Percentiles rank a stretch among this genome's conserved stretches.
phyloP scores from a whole-genome alignment of 2,113 vertebrate genomes.

The Oriolus oriolus region DNA sequence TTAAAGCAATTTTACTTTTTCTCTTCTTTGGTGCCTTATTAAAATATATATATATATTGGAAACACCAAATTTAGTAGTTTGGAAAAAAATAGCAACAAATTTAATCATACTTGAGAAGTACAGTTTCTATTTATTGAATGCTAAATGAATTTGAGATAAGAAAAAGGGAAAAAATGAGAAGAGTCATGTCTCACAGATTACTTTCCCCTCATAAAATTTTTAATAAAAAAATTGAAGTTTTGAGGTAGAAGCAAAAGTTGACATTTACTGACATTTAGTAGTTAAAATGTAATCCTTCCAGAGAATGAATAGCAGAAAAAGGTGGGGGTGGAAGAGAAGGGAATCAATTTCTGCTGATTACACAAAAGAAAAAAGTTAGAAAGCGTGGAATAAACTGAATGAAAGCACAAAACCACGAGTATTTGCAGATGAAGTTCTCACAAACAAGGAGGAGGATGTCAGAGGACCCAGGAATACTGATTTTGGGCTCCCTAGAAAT shows the following conservation, averaged over 20 bases:
- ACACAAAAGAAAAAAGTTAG: neutral
- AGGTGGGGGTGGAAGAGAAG: slow-evolving; percentile 9
- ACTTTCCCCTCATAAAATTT: neutral
- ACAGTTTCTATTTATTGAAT: neutral
- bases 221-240: neutral
- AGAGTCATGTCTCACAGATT: neutral
- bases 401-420: neutral
- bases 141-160: neutral
- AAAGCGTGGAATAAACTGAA: neutral
- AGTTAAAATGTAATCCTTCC: slow-evolving; percentile 43
- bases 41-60: neutral
- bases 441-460: neutral
- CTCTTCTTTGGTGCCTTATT: neutral
- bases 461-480: neutral
- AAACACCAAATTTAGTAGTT: neutral
- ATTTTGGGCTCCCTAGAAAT: neutral
- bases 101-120: neutral
- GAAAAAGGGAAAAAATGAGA: neutral
- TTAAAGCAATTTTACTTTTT: neutral
- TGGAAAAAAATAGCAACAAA: neutral
- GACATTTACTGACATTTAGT: slow-evolving; percentile 55
- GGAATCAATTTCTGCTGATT: slow-evolving; percentile 33
- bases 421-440: neutral
- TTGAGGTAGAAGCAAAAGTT: slow-evolving; percentile 9
- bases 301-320: slow-evolving; percentile 2